Evolutionary conservation across 2,888 invertebrate species (phyloP), one percentile per base, ranked within the genome.

Genomic region (Ptilodon capucinus): DNA sequence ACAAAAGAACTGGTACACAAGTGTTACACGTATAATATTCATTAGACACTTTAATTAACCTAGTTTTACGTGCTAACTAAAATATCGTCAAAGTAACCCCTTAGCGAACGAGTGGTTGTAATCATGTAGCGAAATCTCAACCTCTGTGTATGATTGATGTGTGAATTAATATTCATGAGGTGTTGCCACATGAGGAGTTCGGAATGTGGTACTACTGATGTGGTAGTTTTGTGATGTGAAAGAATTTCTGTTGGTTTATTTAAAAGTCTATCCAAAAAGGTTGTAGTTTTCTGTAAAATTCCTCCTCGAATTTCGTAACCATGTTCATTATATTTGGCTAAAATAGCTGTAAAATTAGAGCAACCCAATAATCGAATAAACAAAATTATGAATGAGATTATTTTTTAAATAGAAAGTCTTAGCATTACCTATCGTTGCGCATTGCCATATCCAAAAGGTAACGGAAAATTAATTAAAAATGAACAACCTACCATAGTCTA

Each of bases 81-180:
- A 68, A 68, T 69, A 72, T 68, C 71, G 67, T 66, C 64, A 60
- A 73, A 67, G 68, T 57, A 70, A 69, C 71, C 71, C 71, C 68
- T 69, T 44, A 39, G 60, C 57, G 72, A 77, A 79, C 75, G 80
- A 79, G 78, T 77, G 74, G 46, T 49, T 40, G 55, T 65, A 60
- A 61, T 61, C 58, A 60, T 64, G 59, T 68, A 76, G 63, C 63
- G 62, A 64, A 68, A 83, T 83, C 81, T 78, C 54, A 60, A 70
- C 69, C 69, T 71, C 65, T 40, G 40, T 71, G 62, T 81, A 82
- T 90, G 89, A 89, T 89, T 87, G 88, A 90, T 90, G 89, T 79
- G 67, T 74, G 76, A 70, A 80, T 86, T 84, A 86, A 86, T 89
- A 90, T 88, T 87, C 86, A 87, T 87, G 79, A 85, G 78, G 79